Conservation (phyloP, 2,113 vertebrate species). For the Menura novaehollandiae region DNA sequence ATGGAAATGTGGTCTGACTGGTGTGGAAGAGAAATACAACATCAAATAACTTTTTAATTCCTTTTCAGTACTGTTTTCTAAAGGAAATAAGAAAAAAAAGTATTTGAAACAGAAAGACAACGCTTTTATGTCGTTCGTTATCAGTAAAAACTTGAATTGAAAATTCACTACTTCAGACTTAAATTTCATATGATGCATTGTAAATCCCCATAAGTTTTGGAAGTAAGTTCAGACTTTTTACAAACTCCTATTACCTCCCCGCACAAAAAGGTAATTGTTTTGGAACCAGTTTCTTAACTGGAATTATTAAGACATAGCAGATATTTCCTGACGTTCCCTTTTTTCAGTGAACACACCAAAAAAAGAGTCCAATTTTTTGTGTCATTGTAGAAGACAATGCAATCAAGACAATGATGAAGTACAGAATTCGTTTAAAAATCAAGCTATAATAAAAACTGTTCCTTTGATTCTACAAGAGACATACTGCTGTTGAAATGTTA, state of each 20-base stretch:
- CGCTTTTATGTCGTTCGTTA: background rate
- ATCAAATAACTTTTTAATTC: background rate
- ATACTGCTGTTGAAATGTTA: background rate
- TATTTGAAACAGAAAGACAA: background rate
- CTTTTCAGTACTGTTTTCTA: background rate
- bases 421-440: slow-evolving; percentile 45
- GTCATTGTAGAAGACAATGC: slow-evolving; percentile 50
- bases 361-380: background rate
- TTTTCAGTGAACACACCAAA: background rate
- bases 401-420: slow-evolving; percentile 59
- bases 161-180: background rate
- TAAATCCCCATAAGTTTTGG: background rate
- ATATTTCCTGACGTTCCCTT: background rate
- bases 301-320: background rate
- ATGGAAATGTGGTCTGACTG: background rate
- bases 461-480: background rate
- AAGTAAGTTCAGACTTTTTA: background rate
- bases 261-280: background rate
- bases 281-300: background rate
- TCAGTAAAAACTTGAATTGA: background rate
- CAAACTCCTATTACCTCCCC: background rate
- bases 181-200: background rate
- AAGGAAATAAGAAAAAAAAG: background rate
- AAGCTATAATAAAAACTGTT: background rate
- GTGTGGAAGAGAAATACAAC: background rate